Base-by-base conservation (phyloP, 2,113 vertebrate species). In the Mesitornis unicolor region DNA sequence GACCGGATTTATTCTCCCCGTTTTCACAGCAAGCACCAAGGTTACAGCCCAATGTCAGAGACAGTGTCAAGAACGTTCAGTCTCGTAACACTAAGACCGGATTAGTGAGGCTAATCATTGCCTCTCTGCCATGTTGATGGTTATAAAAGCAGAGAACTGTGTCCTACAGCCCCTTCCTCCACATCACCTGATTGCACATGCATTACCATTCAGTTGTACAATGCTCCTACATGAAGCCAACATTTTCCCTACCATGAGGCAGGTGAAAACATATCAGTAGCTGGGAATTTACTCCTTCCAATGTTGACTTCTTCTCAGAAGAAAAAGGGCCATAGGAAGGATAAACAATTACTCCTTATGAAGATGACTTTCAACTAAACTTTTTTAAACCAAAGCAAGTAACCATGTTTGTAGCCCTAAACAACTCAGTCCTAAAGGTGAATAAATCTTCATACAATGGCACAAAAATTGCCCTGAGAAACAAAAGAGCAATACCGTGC, bases 141-240 rank as follows among this genome's bases (percentile, higher is more conserved):
- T 13, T 33, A 6, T 6, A 80, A 50, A 9, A 73, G 9, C 10
- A 38, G 14, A 84, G 3, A 67, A 13, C 8, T 7, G 4, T 4
- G 35, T 28, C 40, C 15, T 42, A 33, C 15, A 31, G 4, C 2
- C 15, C 33, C 18, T 68, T 73, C 51, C 17, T 74, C 35, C 60
- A 25, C 11, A 21, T 33, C 47, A 53, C 2, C 7, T 43, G 24
- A 18, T 4, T 43, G 16, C 13, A 31, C 2, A 9, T 3, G 6
- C 3, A 3, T 31, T 36, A 16, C 9, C 25, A 40, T n/a, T 43
- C n/a, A 63, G 7, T 13, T 61, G 26, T 35, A 29, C 6, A 60
- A 7, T 57, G 5, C 2, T 63, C 7, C 31, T 63, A 16, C 8
- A 24, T 0, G 0, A 64, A 87, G 12, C 1, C 1, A 17, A 26